Evolutionary conservation across 2,113 vertebrate species (phyloP), one percentile per base, ranked within the genome.

Genomic region (Nestor notabilis): DNA sequence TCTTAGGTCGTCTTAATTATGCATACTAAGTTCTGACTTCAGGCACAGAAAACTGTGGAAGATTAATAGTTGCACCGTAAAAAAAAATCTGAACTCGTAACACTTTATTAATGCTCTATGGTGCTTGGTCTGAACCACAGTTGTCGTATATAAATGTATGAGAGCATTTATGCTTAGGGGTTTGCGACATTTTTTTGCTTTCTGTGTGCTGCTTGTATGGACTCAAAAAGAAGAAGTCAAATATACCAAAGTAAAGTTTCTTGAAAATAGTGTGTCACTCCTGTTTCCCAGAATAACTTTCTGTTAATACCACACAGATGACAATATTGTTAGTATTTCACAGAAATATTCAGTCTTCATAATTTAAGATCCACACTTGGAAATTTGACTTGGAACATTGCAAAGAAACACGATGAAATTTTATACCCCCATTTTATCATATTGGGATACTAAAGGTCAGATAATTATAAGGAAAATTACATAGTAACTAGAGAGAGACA

Each of bases 1-100:
- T 99, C 98, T 98, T 98, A 98, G 98, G 98, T 99, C 98, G 98
- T 97, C 96, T 98, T 97, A 98, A 98, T 99, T 98, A 98, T 97
- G 97, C 97, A 98, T 98, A 97, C 97, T 98, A 98, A 98, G 90
- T 97, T 98, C 80, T 97, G 96, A 98, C 97, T 98, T 97, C 72
- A 95, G 98, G 97, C 96, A 98, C 90, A 94, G 68, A 81, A 89
- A 93, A 94, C 97, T 95, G 94, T 85, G 83, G 83, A 97, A 97
- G 85, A 98, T 97, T 98, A 98, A 98, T 96, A 96, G 92, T 69
- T 93, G 95, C 95, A 96, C 77, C 94, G 66, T 77, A 92, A 95
- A 98, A 95, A 95, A 88, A 98, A 95, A 96, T 96, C 84, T 68
- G 95, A 97, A 97, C 66, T 79, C 75, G 83, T 84, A 97, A 76